Evolutionary conservation across 2,113 vertebrate genomes (phyloP), one percentile per base, ranked within the genome.

Genomic region (Nothocercus nigrocapillus): DNA sequence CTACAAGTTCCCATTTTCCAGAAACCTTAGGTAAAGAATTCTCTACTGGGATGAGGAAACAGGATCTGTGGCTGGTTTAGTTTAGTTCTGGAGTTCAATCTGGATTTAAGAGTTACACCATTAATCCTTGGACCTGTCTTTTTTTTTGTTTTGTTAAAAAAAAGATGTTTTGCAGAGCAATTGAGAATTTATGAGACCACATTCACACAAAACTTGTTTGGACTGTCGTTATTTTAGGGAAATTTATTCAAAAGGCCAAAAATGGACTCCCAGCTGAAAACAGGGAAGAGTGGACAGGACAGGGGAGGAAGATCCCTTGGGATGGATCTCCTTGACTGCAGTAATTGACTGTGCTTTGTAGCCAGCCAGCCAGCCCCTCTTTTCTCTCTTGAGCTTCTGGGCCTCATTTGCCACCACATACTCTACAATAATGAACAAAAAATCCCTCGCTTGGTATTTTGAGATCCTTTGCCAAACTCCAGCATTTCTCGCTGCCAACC

Each of bases 11-110:
- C 87, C 56, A 56, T 91, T 97, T 95, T 82, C 85, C 75, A 92
- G 93, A 97, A 97, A 96, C 14, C 84, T 81, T 81, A 73, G 54
- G 77, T 25, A 62, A 74, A 87, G 67, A 28, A 42, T 94, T 94
- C 95, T 80, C 78, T 92, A 54, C n/a, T 0, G 1, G 53, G 74
- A 79, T 84, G 69, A 91, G 62, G 53, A 88, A 93, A 59, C 30
- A 64, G 66, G 30, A 61, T 86, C n/a, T 73, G 69, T 83, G 54
- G 62, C 14, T 85, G 49, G 8, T 76, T 85, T 86, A 54, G 49
- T 68, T 89, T 82, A 70, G 45, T 27, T 67, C 49, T 80, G 70
- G 62, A 84, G 69, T 86, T 84, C 49, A 66, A n/a, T 89, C 74
- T 87, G 62, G 56, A 85, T 93, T 90, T 90, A 92, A 54, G 15